These are phyloP conservation scores for Eucidaris tribuloides DNA, from an alignment of 35 echinoderm and acorn worm genomes.

Conservation along the genomic window DNA sequence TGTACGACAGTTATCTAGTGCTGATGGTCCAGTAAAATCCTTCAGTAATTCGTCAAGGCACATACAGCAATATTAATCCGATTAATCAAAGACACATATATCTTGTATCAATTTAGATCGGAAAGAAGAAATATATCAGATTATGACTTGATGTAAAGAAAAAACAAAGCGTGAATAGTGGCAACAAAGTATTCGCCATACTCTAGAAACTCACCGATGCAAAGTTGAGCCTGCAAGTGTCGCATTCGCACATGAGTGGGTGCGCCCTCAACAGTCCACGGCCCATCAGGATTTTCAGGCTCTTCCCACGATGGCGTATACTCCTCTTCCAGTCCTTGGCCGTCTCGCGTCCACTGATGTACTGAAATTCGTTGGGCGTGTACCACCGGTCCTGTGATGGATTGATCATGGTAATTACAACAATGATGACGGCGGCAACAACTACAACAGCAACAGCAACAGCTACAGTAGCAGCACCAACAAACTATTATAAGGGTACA, in stretches of 20 bases:
- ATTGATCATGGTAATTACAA: no score
- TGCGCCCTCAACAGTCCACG: slow-evolving; percentile 79
- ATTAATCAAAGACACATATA: no score
- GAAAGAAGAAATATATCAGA: no score
- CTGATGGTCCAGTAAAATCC: no score
- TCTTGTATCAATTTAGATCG: no score
- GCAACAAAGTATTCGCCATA: neutral
- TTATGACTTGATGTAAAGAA: no score
- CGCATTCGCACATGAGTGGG: slow-evolving; percentile 67
- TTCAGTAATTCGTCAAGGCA: no score
- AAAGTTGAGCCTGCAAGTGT: slow-evolving; percentile 26
- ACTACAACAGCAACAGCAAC: neutral
- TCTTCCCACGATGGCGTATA: slow-evolving; percentile 89
- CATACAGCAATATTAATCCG: no score
- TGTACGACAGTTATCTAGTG: no score
- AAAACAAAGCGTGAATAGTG: no score
- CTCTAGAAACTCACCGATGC: slow-evolving; percentile 37
- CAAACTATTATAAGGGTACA: neutral
- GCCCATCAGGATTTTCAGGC: slow-evolving; percentile 87
- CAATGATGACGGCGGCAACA: no score
- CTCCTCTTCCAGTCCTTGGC: slow-evolving; percentile 99
- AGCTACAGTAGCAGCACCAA: neutral
- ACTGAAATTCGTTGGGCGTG: slow-evolving; percentile 96
- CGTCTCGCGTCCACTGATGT: slow-evolving; percentile 89
- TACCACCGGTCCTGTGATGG: slow-evolving; percentile 62